Evolutionary conservation across 2,888 invertebrate species (phyloP), one percentile per base, ranked within the genome.

Genomic region (Norana najaformis): DNA sequence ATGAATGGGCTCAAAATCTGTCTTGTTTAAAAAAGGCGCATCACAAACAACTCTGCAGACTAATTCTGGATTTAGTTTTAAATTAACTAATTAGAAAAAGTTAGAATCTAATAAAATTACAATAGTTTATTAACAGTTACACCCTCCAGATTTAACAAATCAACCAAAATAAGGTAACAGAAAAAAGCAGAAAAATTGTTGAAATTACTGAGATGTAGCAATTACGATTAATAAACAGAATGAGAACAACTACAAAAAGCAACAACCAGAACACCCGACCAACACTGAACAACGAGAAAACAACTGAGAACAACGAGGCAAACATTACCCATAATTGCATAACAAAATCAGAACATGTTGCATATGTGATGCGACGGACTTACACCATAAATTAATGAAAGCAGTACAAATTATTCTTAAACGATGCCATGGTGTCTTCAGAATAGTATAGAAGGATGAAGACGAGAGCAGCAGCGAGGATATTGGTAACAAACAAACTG

Each of bases 41-140:
- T 41, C 41, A 88, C 89, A 88, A 30, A 37, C 88, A 38, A 37
- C 36, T 30, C 88, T 38, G 88, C 88, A 38, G 88, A 88, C 88
- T 2, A 88, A 88, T 30, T 20, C 20, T 23, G 30, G 37, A n/a
- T 38, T 37, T 23, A 38, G 37, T 88, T 39, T 41, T n/a, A 41
- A 41, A 37, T 37, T 88, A 88, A 47, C 13, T 85, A 85, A 88
- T 39, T 35, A 88, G 35, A 37, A 23, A n/a, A 88, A 39, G 38
- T 30, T 34, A 8, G 23, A n/a, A 69, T 69, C 69, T 69, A 69
- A 13, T 69, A n/a, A 47, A 47, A 23, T 47, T 23, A 47, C 47
- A 69, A n/a, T n/a, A 69, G n/a, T 2, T n/a, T 11, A 18, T 41
- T 41, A 41, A 47, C 8, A 8, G 47, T 69, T 13, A 69, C 30